Base-by-base conservation (phyloP, 2,888 invertebrate species). In the Lasioglossum pauxillum region DNA sequence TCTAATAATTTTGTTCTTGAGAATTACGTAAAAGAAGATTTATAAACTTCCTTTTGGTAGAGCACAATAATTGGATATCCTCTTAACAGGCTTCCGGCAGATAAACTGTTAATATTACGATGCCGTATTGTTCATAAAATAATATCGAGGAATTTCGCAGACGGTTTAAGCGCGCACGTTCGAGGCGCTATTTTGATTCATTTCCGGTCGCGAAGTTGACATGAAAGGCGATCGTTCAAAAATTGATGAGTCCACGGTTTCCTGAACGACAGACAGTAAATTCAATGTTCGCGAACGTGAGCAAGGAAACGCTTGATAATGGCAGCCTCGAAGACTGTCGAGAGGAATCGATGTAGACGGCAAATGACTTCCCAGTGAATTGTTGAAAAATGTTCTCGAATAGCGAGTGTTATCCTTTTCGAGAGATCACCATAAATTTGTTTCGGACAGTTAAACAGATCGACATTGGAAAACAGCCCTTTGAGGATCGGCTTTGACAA, bases 231-330 rank as follows among this genome's bases (percentile, higher is more conserved):
- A 88, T 80, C 83, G 79, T 74, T 90, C 81, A 84, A 88, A 90
- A 90, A 90, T 89, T 84, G 86, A 90, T 86, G 90, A 84, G 82
- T 78, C 81, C 82, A 82, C 84, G 80, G 79, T 88, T 86, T 77
- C 73, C 64, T 38, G 57, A 72, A 75, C 75, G 90, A 75, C 82
- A 82, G 84, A 75, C 78, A 75, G 86, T 88, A 89, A 89, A 89
- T 89, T 90, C 86, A 84, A 84, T 85, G 81, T 86, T 74, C 77
- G 5, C 78, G 78, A 78, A 82, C 84, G 83, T 86, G 84, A 85
- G 83, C 80, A 60, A 31, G 78, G 77, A 80, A 67, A 53, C 74
- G 78, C 16, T 69, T 81, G 88, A 90, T 88, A 84, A 90, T 90
- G 73, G 80, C 71, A 60, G 19, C 53, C 41, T 74, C 23, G 53